phyloP scores from a whole-genome alignment of 1,140 invertebrate species.

The Danaus melanippus region DNA sequence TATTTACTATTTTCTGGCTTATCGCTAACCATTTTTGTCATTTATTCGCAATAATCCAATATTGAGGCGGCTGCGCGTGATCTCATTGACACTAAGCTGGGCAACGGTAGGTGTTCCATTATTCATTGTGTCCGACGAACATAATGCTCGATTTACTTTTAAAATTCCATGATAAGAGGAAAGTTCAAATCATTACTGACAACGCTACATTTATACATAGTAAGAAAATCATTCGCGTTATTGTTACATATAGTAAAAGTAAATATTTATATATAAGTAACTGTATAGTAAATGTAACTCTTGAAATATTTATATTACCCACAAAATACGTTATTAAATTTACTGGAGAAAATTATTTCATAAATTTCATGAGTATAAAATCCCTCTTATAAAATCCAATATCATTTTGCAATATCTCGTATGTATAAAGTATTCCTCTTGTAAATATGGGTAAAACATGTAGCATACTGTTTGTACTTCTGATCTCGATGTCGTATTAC shows the following conservation, averaged over 20 bases:
- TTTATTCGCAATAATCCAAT: constrained; percentile 56
- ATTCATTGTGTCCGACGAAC: constrained; percentile 42
- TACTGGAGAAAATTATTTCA: too few species aligned
- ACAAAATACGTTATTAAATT: too few species aligned
- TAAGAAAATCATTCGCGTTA: too few species aligned
- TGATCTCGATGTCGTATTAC: constrained; percentile 8
- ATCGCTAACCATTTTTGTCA: constrained; percentile 45
- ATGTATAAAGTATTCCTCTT: too few species aligned
- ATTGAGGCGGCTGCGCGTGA: constrained; percentile 44
- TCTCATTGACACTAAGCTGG: constrained; percentile 53
- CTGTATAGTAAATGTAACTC: too few species aligned
- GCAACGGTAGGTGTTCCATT: constrained; percentile 41
- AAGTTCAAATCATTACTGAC: constrained; percentile 3
- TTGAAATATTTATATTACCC: too few species aligned
- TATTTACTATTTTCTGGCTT: constrained; percentile 16
- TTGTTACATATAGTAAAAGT: too few species aligned
- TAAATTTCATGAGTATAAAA: too few species aligned
- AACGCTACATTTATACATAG: too few species aligned
- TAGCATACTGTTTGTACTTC: constrained; percentile 12
- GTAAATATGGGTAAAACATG: not conserved
- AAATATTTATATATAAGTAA: too few species aligned
- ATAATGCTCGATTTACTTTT: constrained; percentile 46
- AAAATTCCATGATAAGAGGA: constrained; percentile 25
- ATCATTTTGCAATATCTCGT: too few species aligned
- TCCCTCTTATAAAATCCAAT: too few species aligned